Evolutionary conservation across 2,113 vertebrate species (phyloP).

Genomic region (Astur gentilis): DNA sequence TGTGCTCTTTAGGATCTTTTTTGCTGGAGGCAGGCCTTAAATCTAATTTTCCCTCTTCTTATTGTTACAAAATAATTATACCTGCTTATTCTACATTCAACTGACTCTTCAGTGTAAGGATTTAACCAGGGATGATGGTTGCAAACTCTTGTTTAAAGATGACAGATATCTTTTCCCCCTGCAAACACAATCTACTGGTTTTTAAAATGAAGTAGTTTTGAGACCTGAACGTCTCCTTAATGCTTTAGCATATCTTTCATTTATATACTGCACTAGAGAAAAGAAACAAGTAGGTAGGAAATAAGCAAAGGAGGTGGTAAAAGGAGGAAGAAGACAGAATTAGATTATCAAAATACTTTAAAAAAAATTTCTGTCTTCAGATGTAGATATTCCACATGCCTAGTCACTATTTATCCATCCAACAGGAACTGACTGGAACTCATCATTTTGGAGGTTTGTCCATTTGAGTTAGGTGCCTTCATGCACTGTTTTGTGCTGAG

Average conservation of each 20-base stretch:
- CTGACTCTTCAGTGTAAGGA: background rate
- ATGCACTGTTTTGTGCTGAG: background rate
- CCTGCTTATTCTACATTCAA: background rate
- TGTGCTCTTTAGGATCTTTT: background rate
- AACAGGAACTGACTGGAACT: background rate
- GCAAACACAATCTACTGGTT: background rate
- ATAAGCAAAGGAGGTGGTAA: background rate
- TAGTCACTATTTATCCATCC: background rate
- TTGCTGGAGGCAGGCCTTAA: background rate
- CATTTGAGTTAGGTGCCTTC: background rate
- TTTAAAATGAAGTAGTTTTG: background rate
- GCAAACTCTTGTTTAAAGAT: background rate
- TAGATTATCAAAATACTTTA: background rate
- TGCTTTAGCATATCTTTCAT: background rate
- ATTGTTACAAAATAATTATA: background rate
- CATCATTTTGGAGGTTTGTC: background rate
- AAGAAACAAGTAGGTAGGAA: background rate
- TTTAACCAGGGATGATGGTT: background rate
- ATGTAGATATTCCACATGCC: background rate
- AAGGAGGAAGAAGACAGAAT: background rate
- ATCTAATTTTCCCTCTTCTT: background rate
- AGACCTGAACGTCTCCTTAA: background rate
- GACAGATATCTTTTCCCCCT: background rate
- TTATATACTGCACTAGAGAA: background rate
- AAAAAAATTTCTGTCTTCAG: background rate